Conservation (phyloP, 64 coral and sea anemone species). For the Montipora cactus region DNA sequence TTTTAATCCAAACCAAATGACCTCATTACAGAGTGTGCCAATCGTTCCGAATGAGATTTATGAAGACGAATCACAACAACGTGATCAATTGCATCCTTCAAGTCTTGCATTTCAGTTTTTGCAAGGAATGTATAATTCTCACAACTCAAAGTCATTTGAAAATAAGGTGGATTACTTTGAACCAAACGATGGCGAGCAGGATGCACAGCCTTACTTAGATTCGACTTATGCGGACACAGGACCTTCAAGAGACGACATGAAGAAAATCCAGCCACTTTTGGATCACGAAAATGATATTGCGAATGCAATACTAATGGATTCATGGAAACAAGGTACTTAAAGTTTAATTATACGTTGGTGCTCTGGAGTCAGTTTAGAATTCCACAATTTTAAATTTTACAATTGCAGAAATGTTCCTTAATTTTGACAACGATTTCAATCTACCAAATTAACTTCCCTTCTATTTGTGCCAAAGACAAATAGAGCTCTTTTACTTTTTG, state of each 20-base stretch:
- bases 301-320: conserved; percentile 28
- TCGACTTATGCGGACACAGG: conserved; percentile 24
- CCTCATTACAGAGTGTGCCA: not conserved
- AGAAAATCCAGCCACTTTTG: conserved; percentile 21
- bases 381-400: too few species aligned
- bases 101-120: not conserved
- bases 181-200: conserved; percentile 7
- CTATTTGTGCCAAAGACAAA: too few species aligned
- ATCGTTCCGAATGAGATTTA: conserved; percentile 24
- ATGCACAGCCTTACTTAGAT: conserved; percentile 32
- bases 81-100: not conserved
- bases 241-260: conserved; percentile 27
- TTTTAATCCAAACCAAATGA: conserved; percentile 2
- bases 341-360: not conserved
- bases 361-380: too few species aligned
- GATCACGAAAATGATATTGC: conserved; percentile 19
- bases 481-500: too few species aligned
- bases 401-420: too few species aligned
- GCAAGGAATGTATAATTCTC: conserved; percentile 2
- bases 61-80: conserved; percentile 5
- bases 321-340: conserved; percentile 22
- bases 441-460: too few species aligned
- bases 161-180: conserved; percentile 29
- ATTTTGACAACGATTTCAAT: too few species aligned
- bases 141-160: not conserved